Evolutionary conservation across 1,140 invertebrate species (phyloP).

Genomic region (Penaeus japonicus): DNA sequence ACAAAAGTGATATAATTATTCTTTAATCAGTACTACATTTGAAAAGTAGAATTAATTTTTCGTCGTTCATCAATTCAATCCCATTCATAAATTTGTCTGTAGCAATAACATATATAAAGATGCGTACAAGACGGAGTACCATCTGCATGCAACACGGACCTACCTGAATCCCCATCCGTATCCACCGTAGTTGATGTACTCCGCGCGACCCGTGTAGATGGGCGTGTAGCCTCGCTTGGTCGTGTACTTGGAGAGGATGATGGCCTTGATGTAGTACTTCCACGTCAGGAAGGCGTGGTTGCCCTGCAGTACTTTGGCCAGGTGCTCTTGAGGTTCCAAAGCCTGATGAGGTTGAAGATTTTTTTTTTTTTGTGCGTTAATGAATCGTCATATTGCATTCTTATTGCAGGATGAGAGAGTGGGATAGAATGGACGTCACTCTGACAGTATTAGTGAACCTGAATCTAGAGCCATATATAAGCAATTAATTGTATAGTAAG

Average conservation of each 20-base stretch:
- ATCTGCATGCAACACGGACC: background rate
- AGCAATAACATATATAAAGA: background rate
- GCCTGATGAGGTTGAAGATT: background rate
- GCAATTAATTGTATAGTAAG: too few relatives aligned
- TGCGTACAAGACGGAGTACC: background rate
- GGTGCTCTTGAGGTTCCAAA: constrained; percentile 19
- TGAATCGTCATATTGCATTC: background rate
- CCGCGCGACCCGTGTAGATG: background rate
- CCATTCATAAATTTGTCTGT: background rate
- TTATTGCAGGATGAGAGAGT: background rate
- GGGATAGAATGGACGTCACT: background rate
- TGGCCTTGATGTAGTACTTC: constrained; percentile 49
- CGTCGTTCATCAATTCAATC: too few relatives aligned
- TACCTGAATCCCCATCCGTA: constrained; percentile 32
- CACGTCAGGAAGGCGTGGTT: constrained; percentile 44
- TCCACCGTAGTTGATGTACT: constrained; percentile 14
- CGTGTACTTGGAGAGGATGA: constrained; percentile 32
- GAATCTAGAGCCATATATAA: too few relatives aligned
- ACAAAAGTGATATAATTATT: too few relatives aligned
- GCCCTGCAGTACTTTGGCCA: constrained; percentile 18
- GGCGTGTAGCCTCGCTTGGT: constrained; percentile 26
- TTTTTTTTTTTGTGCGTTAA: too few relatives aligned
- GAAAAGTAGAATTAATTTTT: too few relatives aligned
- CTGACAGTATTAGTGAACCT: too few relatives aligned
- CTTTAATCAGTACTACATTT: too few relatives aligned